Conservation (phyloP, 1,140 invertebrate species). For the Heliconius eleuchia region DNA sequence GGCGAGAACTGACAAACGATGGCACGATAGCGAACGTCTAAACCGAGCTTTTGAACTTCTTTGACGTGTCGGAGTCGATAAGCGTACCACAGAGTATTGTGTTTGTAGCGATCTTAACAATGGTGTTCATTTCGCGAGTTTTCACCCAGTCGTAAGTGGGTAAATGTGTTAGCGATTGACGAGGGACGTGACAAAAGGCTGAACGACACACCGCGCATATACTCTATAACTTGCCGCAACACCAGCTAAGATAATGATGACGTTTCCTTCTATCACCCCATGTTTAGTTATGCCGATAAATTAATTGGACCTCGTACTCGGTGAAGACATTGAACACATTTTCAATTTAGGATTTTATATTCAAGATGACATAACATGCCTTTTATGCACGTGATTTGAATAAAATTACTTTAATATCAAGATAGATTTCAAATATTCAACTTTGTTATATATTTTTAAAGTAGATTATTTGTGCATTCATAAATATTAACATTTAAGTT, state of each 20-base stretch:
- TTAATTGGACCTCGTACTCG: slow-evolving; percentile 26
- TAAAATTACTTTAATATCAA: too few species aligned
- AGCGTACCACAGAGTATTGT: slow-evolving; percentile 61
- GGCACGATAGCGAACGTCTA: slow-evolving; percentile 64
- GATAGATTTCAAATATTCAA: too few species aligned
- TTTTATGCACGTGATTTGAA: not conserved
- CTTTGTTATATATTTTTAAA: too few species aligned
- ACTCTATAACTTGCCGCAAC: slow-evolving; percentile 57
- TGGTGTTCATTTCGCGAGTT: slow-evolving; percentile 75
- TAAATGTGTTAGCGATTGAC: slow-evolving; percentile 81
- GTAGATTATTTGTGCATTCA: too few species aligned
- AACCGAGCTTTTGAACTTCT: slow-evolving; percentile 77
- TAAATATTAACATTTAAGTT: too few species aligned
- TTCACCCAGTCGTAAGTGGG: slow-evolving; percentile 75
- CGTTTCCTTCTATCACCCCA: slow-evolving; percentile 53
- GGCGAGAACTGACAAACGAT: slow-evolving; percentile 74
- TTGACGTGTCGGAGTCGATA: slow-evolving; percentile 72
- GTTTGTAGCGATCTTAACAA: slow-evolving; percentile 55
- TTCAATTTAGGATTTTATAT: not conserved
- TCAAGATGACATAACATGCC: too few species aligned
- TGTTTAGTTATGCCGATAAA: slow-evolving; percentile 24
- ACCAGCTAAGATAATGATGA: slow-evolving; percentile 70
- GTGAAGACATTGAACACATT: not conserved
- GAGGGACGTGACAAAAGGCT: slow-evolving; percentile 62
- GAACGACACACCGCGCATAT: slow-evolving; percentile 54